These are phyloP conservation scores for Heterodera carotae DNA, from an alignment of 1,140 invertebrate genomes.

Conservation along the genomic window DNA sequence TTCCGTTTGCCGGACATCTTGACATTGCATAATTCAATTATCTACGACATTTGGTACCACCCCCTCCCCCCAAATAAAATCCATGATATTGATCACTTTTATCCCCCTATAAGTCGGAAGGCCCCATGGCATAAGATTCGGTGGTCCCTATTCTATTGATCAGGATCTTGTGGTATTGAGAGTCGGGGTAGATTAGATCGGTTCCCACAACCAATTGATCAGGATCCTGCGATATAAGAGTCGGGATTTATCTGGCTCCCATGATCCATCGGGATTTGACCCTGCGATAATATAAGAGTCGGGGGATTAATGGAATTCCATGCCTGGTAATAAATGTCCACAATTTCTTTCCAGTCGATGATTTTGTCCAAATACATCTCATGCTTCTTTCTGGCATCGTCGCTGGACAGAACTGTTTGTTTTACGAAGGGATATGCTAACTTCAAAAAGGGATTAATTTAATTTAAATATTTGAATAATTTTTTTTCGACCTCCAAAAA, in stretches of 20 bases:
- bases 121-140: too few relatives aligned
- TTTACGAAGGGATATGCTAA: slow-evolving; percentile 12
- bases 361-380: slow-evolving; percentile 60
- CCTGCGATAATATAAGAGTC: background rate
- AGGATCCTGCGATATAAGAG: background rate
- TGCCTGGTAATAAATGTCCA: slow-evolving; percentile 61
- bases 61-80: background rate
- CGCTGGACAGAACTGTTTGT: slow-evolving; percentile 37
- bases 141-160: too few relatives aligned
- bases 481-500: too few relatives aligned
- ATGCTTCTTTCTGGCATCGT: slow-evolving; percentile 46
- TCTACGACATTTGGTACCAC: background rate
- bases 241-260: background rate
- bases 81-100: background rate
- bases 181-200: too few relatives aligned
- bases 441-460: too few relatives aligned
- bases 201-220: too few relatives aligned
- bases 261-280: too few relatives aligned
- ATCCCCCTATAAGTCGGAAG: background rate
- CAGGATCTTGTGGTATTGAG: too few relatives aligned
- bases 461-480: too few relatives aligned
- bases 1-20: slow-evolving; percentile 43
- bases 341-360: slow-evolving; percentile 64
- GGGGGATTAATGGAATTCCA: background rate
- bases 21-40: too few relatives aligned